Evolutionary conservation across 2,888 invertebrate species (phyloP).

Genomic region (Parasteatoda lunata): DNA sequence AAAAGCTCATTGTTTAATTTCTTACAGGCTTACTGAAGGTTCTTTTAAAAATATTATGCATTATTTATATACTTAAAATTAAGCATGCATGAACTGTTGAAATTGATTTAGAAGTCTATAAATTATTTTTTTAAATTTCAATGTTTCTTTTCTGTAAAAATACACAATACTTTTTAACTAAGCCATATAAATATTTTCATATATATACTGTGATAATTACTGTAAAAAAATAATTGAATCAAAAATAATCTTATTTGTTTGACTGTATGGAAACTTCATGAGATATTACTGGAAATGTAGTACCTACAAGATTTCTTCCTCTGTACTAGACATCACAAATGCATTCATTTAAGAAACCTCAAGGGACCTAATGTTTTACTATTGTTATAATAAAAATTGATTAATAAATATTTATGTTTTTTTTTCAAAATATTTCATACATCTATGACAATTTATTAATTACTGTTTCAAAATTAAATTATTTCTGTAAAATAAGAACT

Average conservation of each 20-base stretch:
- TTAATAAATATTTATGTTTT: background rate
- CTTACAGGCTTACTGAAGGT: too few species aligned
- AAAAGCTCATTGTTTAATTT: too few species aligned
- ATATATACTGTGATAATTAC: background rate
- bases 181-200: background rate
- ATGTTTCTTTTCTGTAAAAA: too few species aligned
- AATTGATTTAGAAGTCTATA: too few species aligned
- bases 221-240: background rate
- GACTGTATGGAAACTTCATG: background rate
- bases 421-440: background rate
- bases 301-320: too few species aligned
- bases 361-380: conserved; percentile 67
- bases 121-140: too few species aligned
- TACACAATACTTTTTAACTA: too few species aligned
- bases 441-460: background rate
- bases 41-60: too few species aligned
- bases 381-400: conserved; percentile 51
- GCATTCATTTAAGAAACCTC: conserved; percentile 40
- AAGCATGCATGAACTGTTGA: too few species aligned
- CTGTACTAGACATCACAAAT: background rate
- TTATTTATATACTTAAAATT: too few species aligned
- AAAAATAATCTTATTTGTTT: background rate
- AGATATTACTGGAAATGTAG: background rate
- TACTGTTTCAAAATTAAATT: background rate
- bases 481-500: too few species aligned